Evolutionary conservation across 2,888 invertebrate species (phyloP).

Genomic region (Clistopyga incitator): DNA sequence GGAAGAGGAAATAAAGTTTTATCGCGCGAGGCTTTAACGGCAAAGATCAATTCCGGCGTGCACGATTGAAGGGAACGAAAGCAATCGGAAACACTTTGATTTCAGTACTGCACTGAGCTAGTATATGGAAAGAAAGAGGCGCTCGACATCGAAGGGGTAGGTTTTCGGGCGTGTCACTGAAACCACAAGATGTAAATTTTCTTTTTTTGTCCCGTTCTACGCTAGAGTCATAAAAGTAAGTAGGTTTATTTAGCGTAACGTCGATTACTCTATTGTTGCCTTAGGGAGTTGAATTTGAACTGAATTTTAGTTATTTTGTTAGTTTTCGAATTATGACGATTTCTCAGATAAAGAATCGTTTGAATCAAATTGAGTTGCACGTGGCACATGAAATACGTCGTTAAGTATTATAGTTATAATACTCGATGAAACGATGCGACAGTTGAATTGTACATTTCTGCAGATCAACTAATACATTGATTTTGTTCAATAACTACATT

Average conservation of each 20-base stretch:
- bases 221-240: constrained; percentile 7
- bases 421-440: too few species aligned
- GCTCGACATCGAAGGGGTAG: constrained; percentile 61
- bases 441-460: too few species aligned
- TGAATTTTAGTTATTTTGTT: too few species aligned
- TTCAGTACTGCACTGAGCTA: constrained; percentile 14
- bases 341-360: too few species aligned
- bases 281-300: too few species aligned
- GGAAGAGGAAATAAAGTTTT: constrained; percentile 65
- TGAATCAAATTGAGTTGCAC: too few species aligned
- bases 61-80: constrained; percentile 47
- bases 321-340: too few species aligned
- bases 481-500: too few species aligned
- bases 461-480: too few species aligned
- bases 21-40: constrained; percentile 61
- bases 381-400: too few species aligned
- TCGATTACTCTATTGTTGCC: too few species aligned
- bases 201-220: constrained; percentile 18
- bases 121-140: background rate
- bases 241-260: background rate
- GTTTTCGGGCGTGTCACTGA: constrained; percentile 52
- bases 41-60: constrained; percentile 58
- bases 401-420: too few species aligned
- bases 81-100: constrained; percentile 49
- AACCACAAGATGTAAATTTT: constrained; percentile 18